These are phyloP conservation scores for Arge pagana DNA, from an alignment of 2,888 invertebrate genomes.

Conservation along the genomic window DNA sequence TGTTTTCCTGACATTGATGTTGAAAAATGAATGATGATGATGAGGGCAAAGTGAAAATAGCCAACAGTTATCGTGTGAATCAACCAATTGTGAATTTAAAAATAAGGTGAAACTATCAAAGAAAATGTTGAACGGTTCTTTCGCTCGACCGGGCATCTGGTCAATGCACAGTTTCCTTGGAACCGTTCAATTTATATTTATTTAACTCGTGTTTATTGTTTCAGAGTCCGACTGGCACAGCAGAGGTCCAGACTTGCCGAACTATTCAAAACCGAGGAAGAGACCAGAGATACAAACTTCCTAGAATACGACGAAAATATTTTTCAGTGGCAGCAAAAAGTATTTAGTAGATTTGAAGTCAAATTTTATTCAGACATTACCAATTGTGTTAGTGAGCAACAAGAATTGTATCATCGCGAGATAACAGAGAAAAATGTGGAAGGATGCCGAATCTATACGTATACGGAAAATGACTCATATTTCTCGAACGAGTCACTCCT, in stretches of 20 bases:
- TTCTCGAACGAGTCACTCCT: constrained; percentile 49
- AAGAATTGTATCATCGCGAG: constrained; percentile 63
- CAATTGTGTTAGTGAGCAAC: constrained; percentile 68
- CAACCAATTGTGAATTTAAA: constrained; percentile 51
- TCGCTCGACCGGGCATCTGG: constrained; percentile 15
- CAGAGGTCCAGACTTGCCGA: constrained; percentile 52
- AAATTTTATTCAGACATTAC: constrained; percentile 65
- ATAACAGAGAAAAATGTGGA: constrained; percentile 48
- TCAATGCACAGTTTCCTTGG: neutral
- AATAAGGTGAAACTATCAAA: constrained; percentile 42
- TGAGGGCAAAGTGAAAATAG: constrained; percentile 46
- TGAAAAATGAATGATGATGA: neutral
- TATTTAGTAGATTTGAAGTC: constrained; percentile 66
- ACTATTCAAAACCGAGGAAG: constrained; percentile 48
- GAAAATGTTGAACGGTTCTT: constrained; percentile 10
- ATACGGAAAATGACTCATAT: constrained; percentile 65
- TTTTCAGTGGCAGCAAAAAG: constrained; percentile 77
- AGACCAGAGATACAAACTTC: constrained; percentile 49
- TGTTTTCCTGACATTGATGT: neutral
- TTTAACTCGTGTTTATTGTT: constrained; percentile 37
- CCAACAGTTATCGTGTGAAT: constrained; percentile 46
- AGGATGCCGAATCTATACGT: constrained; percentile 63
- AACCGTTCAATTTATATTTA: constrained; percentile 33
- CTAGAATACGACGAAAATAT: constrained; percentile 47
- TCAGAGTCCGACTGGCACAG: constrained; percentile 50